Evolutionary conservation across 2,888 invertebrate species (phyloP).

Genomic region (Amiota minor): DNA sequence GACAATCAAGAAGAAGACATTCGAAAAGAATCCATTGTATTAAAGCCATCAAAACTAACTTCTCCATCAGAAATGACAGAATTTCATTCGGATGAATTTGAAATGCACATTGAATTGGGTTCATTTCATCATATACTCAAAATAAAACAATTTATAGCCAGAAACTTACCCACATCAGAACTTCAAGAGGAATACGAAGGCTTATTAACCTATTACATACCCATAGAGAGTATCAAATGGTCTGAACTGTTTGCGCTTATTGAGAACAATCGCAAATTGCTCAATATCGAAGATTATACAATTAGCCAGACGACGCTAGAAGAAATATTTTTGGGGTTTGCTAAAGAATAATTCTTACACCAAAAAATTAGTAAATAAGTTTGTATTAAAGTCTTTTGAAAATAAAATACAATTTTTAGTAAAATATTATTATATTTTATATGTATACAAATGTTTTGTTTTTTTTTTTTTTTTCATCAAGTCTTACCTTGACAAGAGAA

Average conservation of each 20-base stretch:
- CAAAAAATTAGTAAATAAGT: too few relatives aligned
- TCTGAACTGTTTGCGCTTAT: slow-evolving; percentile 80
- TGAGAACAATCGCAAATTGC: slow-evolving; percentile 76
- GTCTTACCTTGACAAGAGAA: too few relatives aligned
- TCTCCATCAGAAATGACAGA: neutral
- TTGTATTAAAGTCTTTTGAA: neutral
- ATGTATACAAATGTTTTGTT: neutral
- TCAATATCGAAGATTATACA: slow-evolving; percentile 82
- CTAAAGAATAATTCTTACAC: slow-evolving; percentile 56
- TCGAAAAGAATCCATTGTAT: neutral
- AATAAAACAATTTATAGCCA: slow-evolving; percentile 33
- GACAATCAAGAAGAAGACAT: neutral
- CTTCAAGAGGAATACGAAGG: slow-evolving; percentile 78
- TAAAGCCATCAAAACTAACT: neutral
- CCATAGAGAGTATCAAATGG: slow-evolving; percentile 75
- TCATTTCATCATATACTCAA: neutral
- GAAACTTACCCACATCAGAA: slow-evolving; percentile 22
- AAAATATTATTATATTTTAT: neutral
- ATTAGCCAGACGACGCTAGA: slow-evolving; percentile 85
- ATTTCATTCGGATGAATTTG: neutral
- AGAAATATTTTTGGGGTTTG: slow-evolving; percentile 82
- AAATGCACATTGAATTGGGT: neutral
- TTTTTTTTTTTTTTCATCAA: slow-evolving; percentile 15
- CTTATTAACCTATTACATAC: slow-evolving; percentile 79
- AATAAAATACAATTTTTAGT: neutral